These are phyloP conservation scores for Oreotrochilus melanogaster DNA, from an alignment of 2,113 vertebrate species.

Conservation along the genomic window DNA sequence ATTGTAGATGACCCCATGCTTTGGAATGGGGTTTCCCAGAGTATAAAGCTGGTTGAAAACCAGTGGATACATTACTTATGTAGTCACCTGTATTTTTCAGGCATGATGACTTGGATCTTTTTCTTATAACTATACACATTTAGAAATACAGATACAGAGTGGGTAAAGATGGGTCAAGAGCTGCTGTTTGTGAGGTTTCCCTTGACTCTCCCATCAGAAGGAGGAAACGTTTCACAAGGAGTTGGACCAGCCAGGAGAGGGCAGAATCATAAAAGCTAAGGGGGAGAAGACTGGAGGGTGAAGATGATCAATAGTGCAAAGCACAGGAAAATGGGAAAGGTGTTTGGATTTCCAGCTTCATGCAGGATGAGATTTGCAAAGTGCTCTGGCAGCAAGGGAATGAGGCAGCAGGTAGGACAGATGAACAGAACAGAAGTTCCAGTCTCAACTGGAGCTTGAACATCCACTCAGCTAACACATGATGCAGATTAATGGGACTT, in stretches of 20 bases:
- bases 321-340: neutral
- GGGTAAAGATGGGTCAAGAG: neutral
- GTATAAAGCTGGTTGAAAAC: neutral
- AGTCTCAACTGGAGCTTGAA: neutral
- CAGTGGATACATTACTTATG: neutral
- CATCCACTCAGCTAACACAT: neutral
- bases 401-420: neutral
- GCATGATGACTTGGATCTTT: neutral
- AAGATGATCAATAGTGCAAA: neutral
- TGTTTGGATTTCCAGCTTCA: neutral
- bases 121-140: neutral
- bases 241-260: conserved; percentile 42
- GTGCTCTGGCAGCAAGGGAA: neutral
- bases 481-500: neutral
- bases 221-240: neutral
- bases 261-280: conserved; percentile 56
- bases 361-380: neutral
- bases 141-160: neutral
- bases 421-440: neutral
- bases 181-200: neutral
- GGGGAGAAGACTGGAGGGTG: neutral
- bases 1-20: neutral
- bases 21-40: neutral
- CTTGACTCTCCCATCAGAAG: neutral
- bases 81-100: neutral